A percentile compares a stretch with the other conserved stretches of the same genome.
Conservation (phyloP, 2,113 vertebrate species). For the Pandion haliaetus region DNA sequence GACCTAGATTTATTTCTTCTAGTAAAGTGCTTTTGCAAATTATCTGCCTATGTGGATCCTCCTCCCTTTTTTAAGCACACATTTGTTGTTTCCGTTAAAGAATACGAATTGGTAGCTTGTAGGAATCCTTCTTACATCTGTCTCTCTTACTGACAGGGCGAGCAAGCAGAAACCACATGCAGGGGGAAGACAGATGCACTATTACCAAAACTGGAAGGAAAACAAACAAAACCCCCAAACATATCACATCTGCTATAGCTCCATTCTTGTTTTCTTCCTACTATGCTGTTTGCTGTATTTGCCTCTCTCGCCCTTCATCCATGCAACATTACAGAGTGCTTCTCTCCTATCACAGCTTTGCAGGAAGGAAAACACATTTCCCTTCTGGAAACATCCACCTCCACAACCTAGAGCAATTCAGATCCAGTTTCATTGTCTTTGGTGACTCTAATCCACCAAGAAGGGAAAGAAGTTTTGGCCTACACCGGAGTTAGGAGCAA, state of each 20-base stretch:
- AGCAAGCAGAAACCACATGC: background rate
- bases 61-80: background rate
- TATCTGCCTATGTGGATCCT: background rate
- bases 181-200: background rate
- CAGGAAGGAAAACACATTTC: background rate
- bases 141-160: background rate
- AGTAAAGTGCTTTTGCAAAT: background rate
- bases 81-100: background rate
- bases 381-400: background rate
- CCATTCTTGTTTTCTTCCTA: background rate
- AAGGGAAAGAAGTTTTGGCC: background rate
- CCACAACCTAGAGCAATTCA: background rate
- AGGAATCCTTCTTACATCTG: background rate
- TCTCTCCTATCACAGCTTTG: background rate
- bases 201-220: background rate
- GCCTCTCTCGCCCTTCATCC: background rate
- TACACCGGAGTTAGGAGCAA: background rate
- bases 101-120: background rate
- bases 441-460: background rate
- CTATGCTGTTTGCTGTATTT: background rate
- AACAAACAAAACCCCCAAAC: background rate
- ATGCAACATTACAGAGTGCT: rapidly evolving
- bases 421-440: background rate
- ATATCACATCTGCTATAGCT: background rate
- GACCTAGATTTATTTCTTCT: background rate